A percentile compares a stretch with the other conserved stretches of the same genome.
phyloP scores from a whole-genome alignment of 92 coral and sea anemone genomes.

The Zoanthus gigantus region DNA sequence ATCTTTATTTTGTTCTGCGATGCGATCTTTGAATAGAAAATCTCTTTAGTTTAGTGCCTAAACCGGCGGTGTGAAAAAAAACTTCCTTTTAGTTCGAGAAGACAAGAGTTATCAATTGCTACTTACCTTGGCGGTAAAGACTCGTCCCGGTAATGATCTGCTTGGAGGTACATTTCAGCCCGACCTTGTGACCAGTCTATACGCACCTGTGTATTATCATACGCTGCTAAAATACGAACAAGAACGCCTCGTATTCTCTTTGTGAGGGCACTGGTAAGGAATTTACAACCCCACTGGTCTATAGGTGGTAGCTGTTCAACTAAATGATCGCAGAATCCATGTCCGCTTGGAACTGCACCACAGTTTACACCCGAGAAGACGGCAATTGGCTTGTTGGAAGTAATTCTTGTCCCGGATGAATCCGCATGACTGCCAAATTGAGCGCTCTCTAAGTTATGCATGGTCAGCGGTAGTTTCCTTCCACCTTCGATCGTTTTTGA shows the following conservation, averaged over 20 bases:
- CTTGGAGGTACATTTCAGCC: conserved; percentile 5
- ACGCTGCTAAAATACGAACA: conserved; percentile 62
- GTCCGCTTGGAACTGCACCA: conserved; percentile 47
- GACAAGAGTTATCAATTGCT: background rate
- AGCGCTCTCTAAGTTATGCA: conserved; percentile 37
- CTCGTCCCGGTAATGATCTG: conserved; percentile 20
- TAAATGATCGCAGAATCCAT: conserved; percentile 61
- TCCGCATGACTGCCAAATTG: conserved; percentile 47
- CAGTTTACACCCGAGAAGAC: conserved; percentile 69
- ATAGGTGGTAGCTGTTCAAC: conserved; percentile 67
- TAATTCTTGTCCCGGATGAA: conserved; percentile 54
- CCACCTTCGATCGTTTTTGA: conserved; percentile 10
- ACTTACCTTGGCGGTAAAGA: conserved; percentile 10
- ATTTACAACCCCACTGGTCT: conserved; percentile 57
- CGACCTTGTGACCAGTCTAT: background rate
- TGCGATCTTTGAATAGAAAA: too few relatives aligned
- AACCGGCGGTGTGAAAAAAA: too few relatives aligned
- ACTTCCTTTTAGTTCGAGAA: background rate
- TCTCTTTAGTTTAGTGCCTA: too few relatives aligned
- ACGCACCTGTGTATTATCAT: conserved; percentile 30
- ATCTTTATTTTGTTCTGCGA: too few relatives aligned
- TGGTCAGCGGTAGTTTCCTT: conserved; percentile 20
- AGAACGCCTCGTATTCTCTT: conserved; percentile 42
- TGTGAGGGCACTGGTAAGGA: conserved; percentile 55
- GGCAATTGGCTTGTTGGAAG: conserved; percentile 54